A percentile compares a stretch with the other conserved stretches of the same genome.
These are phyloP conservation scores for Peribatodes rhomboidaria DNA, from an alignment of 2,888 invertebrate species.

Conservation along the genomic window DNA sequence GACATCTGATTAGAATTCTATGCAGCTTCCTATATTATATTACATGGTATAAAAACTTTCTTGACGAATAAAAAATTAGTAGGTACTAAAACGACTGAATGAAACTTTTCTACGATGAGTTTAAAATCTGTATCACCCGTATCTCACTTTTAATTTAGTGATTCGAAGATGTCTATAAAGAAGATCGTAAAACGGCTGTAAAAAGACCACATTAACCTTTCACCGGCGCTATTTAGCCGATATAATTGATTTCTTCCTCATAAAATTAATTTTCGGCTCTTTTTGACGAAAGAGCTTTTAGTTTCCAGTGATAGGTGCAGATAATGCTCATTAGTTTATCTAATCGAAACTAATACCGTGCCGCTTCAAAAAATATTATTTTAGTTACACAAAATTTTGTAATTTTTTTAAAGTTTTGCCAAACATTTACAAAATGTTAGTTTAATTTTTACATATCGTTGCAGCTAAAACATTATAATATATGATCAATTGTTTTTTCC, in stretches of 20 bases:
- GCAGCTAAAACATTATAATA: too few relatives aligned
- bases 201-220: conserved; percentile 79
- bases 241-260: conserved; percentile 71
- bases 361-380: background rate
- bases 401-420: background rate
- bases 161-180: conserved; percentile 69
- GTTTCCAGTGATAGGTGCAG: conserved; percentile 5
- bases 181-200: conserved; percentile 71
- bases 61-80: background rate
- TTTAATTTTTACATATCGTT: too few relatives aligned
- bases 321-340: background rate
- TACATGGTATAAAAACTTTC: background rate
- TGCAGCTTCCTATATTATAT: conserved; percentile 1
- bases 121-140: conserved; percentile 50
- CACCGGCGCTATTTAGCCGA: conserved; percentile 67
- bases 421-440: too few relatives aligned
- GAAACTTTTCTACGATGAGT: conserved; percentile 24
- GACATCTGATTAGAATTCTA: conserved; percentile 37
- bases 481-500: too few relatives aligned
- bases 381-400: background rate
- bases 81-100: background rate
- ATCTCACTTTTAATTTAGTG: conserved; percentile 76
- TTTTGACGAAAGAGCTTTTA: conserved; percentile 19
- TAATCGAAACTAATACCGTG: background rate
- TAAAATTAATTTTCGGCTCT: conserved; percentile 56